Base-by-base conservation (phyloP, 2,888 invertebrate genomes). In the Panorpa germanica region DNA sequence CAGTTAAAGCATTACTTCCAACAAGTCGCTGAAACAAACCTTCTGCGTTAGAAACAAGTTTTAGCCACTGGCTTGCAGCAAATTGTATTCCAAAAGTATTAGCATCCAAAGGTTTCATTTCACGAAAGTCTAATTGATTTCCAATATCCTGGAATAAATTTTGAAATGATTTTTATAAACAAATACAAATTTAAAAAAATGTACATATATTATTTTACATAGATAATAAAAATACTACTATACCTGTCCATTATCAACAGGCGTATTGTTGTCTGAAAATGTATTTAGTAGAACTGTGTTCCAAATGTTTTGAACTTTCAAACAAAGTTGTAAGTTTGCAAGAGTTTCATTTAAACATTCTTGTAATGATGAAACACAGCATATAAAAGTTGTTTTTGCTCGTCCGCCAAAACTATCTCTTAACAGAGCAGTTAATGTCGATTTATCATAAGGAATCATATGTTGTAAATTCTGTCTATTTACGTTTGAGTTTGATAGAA, bases 41-140 rank as follows among this genome's bases (percentile, higher is more conserved):
- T 47, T 83, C 83, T 3, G 83, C 83, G 58, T 82, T 82, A 4
- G 75, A 65, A 5, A 83, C 81, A 35, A 85, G 50, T 48, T 81
- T 81, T 14, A 77, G 67, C 69, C 81, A 73, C 41, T 83, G 83
- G 34, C 73, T 61, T 9, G 81, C 78, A 9, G 82, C 81, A 59
- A 83, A 82, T 49, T 81, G 78, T 32, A 82, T 52, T 21, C 78
- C 75, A 47, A 80, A 78, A 22, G 59, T 48, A 43, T 64, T 63
- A 4, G 47, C 45, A 21, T 25, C 29, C n/a, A n/a, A 31, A 30
- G 17, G 35, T 40, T 29, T 0, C 40, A 39, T 5, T 4, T 4
- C 4, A 5, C 9, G 2, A 36, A 34, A 11, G 50, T 49, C 2
- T 49, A 45, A 2, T 23, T 24, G 8, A 18, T 23, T 11, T 14